phyloP scores from a whole-genome alignment of 2,888 invertebrate species.

The Melieria omissa region DNA sequence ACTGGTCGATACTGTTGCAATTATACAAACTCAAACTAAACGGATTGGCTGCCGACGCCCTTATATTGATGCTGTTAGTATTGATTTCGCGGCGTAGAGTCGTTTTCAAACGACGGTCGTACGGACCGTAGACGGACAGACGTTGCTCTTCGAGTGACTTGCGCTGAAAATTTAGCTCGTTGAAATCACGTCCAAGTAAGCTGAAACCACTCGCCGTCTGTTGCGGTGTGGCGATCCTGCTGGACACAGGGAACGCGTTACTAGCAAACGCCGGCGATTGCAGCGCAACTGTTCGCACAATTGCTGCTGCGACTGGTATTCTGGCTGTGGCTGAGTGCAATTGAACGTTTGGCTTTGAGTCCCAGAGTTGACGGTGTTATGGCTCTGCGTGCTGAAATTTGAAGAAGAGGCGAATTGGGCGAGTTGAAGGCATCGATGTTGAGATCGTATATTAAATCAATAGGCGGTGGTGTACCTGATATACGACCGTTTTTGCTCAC shows the following conservation, averaged over 20 bases:
- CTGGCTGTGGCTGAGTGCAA: too few relatives aligned
- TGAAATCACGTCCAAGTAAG: background rate
- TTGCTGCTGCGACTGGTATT: too few relatives aligned
- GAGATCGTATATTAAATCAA: conserved; percentile 18
- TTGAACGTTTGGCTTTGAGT: too few relatives aligned
- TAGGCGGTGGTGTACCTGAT: conserved; percentile 31
- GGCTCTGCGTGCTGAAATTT: conserved; percentile 7
- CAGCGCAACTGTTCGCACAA: too few relatives aligned
- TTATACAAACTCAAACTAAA: conserved; percentile 12
- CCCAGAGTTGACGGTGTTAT: too few relatives aligned
- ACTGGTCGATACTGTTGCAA: background rate
- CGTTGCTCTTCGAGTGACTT: conserved; percentile 20
- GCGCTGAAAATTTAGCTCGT: background rate
- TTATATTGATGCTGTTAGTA: background rate
- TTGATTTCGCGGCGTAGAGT: background rate
- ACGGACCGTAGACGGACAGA: conserved; percentile 1
- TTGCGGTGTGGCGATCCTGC: background rate
- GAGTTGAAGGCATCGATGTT: conserved; percentile 10
- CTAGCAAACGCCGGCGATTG: conserved; percentile 5
- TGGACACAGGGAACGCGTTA: conserved; percentile 21
- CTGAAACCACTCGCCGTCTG: background rate
- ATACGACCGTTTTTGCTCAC: background rate
- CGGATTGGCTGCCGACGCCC: background rate
- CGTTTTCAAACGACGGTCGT: conserved; percentile 4
- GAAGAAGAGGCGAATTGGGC: background rate